A percentile compares a stretch with the other conserved stretches of the same genome.
phyloP scores from a whole-genome alignment of 2,113 vertebrate species.

The Rissa tridactyla region DNA sequence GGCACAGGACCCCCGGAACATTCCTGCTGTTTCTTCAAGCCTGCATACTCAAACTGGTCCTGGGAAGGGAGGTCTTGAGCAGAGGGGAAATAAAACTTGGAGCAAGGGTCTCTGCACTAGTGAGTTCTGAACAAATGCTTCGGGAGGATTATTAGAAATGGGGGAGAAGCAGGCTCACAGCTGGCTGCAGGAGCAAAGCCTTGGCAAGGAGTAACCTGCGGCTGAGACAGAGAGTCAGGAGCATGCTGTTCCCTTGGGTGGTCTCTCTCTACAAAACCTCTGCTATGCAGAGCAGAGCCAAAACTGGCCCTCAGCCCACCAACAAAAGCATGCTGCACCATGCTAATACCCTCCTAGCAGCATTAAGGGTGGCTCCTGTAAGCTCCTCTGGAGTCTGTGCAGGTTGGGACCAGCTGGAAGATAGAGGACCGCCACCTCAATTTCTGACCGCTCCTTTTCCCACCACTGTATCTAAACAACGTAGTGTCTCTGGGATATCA shows the following conservation, averaged over 20 bases:
- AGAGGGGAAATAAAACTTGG: neutral
- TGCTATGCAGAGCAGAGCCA: neutral
- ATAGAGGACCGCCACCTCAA: neutral
- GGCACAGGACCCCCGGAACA: neutral
- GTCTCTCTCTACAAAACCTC: neutral
- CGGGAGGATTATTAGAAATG: neutral
- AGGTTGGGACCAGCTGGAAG: neutral
- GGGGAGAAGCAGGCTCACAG: neutral
- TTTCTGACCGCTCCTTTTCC: neutral
- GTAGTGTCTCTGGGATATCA: neutral
- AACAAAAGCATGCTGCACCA: neutral
- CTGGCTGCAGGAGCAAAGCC: neutral
- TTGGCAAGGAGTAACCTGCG: fast-evolving
- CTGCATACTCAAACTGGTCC: neutral
- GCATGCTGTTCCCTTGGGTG: fast-evolving
- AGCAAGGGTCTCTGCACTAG: neutral
- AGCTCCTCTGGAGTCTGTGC: neutral
- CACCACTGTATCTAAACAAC: neutral
- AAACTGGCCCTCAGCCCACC: neutral
- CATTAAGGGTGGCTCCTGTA: neutral
- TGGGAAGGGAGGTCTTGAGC: neutral
- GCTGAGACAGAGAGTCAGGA: neutral
- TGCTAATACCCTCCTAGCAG: fast-evolving
- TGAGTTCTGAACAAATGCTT: neutral
- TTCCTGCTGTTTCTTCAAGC: neutral